Percentiles rank a stretch among this genome's conserved stretches.
phyloP scores from a whole-genome alignment of 2,797 vertebrate species.

The Pyrocephalus nanus region DNA sequence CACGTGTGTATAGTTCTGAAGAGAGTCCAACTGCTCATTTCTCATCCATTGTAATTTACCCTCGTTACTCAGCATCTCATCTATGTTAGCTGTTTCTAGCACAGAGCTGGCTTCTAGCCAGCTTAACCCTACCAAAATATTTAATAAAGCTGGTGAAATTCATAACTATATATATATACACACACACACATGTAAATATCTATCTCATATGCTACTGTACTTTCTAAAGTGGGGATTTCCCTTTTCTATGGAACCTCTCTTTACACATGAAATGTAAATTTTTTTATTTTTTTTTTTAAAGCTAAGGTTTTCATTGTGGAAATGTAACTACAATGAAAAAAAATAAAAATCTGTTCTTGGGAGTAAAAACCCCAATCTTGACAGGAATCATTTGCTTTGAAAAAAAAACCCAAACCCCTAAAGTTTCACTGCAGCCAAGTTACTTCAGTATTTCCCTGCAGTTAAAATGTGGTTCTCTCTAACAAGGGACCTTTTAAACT shows the following conservation, averaged over 20 bases:
- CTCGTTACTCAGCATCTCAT: not conserved
- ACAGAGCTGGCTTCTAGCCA: not conserved
- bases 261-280: not conserved
- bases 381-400: not conserved
- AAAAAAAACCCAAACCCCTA: not conserved
- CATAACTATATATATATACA: not conserved
- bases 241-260: not conserved
- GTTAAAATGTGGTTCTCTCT: not conserved
- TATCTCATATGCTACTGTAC: not conserved
- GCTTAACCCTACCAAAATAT: not conserved
- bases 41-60: not conserved
- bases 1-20: not conserved
- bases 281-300: not conserved
- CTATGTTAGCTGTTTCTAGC: not conserved
- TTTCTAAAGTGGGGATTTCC: not conserved
- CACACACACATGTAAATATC: not conserved
- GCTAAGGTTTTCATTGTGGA: not conserved
- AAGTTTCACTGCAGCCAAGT: not conserved
- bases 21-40: not conserved
- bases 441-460: constrained; percentile 32
- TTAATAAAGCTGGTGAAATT: not conserved
- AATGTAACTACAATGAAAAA: not conserved
- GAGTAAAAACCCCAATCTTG: not conserved
- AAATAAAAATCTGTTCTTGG: not conserved
- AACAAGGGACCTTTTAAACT: constrained; percentile 31